These are phyloP conservation scores for Rapana venosa DNA, from an alignment of 2,888 invertebrate species.

Conservation along the genomic window DNA sequence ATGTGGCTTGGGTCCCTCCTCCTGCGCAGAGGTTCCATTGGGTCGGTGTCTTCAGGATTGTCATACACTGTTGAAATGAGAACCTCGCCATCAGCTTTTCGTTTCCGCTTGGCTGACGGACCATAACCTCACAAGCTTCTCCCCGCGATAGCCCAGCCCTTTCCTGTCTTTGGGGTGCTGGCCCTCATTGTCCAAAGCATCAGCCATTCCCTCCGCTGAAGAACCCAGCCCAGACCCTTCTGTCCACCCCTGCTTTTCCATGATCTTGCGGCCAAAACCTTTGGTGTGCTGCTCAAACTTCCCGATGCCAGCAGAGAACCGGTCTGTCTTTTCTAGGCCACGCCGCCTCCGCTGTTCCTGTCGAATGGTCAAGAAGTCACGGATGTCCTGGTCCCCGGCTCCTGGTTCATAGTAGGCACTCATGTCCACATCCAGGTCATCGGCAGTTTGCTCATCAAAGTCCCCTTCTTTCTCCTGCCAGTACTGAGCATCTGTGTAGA, in stretches of 20 bases:
- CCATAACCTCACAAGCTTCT: constrained; percentile 62
- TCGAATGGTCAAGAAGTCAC: constrained; percentile 79
- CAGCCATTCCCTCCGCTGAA: constrained; percentile 73
- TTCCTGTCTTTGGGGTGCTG: constrained; percentile 69
- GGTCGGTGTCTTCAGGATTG: constrained; percentile 68
- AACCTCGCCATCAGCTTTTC: constrained; percentile 35
- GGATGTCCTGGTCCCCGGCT: constrained; percentile 80
- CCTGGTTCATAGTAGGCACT: constrained; percentile 80
- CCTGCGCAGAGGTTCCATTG: constrained; percentile 66
- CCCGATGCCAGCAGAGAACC: constrained; percentile 73
- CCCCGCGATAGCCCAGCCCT: constrained; percentile 74
- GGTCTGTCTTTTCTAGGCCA: constrained; percentile 65
- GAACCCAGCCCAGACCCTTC: constrained; percentile 80
- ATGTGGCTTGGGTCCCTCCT: constrained; percentile 68
- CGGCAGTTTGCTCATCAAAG: constrained; percentile 81
- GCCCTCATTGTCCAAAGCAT: constrained; percentile 75
- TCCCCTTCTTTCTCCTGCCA: constrained; percentile 81
- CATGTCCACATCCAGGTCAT: constrained; percentile 82
- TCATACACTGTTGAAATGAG: constrained; percentile 72
- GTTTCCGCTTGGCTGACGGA: constrained; percentile 41
- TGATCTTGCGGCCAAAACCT: constrained; percentile 79
- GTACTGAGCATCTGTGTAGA: constrained; percentile 81
- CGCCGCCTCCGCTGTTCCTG: constrained; percentile 70
- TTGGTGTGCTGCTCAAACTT: constrained; percentile 79
- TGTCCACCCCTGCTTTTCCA: constrained; percentile 80